These are phyloP conservation scores for Drosophila peninsularis DNA, from an alignment of 2,888 invertebrate genomes.

Conservation along the genomic window DNA sequence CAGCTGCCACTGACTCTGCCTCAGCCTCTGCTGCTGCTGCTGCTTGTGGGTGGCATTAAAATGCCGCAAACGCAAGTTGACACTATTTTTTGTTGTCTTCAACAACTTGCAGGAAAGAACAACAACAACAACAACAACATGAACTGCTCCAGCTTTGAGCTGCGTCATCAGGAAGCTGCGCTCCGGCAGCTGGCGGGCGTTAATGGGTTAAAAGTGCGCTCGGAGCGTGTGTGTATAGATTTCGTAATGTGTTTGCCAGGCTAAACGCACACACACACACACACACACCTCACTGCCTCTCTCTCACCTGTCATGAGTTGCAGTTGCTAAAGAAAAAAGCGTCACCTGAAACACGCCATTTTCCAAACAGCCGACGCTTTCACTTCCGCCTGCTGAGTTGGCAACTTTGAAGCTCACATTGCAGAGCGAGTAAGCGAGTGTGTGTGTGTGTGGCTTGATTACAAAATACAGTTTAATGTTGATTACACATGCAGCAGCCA, in stretches of 20 bases:
- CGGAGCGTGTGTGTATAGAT: slow-evolving; percentile 77
- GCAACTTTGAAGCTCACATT: slow-evolving; percentile 54
- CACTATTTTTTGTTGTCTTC: slow-evolving; percentile 67
- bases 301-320: slow-evolving; percentile 60
- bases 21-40: not conserved
- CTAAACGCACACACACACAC: slow-evolving; percentile 11
- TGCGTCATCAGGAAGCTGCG: slow-evolving; percentile 55
- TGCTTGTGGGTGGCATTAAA: slow-evolving; percentile 59
- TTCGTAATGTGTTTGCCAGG: slow-evolving; percentile 72
- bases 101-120: slow-evolving; percentile 55
- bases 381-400: slow-evolving; percentile 74
- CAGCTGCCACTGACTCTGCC: slow-evolving; percentile 13
- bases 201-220: slow-evolving; percentile 80
- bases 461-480: slow-evolving; percentile 80
- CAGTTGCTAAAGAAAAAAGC: slow-evolving; percentile 59
- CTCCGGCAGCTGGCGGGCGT: slow-evolving; percentile 63
- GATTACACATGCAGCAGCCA: slow-evolving; percentile 71
- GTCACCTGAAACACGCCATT: slow-evolving; percentile 73
- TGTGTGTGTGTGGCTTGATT: slow-evolving; percentile 62
- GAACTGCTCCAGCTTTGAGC: slow-evolving; percentile 37
- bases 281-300: not conserved
- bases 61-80: slow-evolving; percentile 75
- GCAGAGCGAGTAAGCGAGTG: slow-evolving; percentile 3
- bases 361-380: slow-evolving; percentile 59
- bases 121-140: slow-evolving; percentile 15